Base-by-base conservation (phyloP, 1,140 invertebrate genomes). In the Lineus longissimus region DNA sequence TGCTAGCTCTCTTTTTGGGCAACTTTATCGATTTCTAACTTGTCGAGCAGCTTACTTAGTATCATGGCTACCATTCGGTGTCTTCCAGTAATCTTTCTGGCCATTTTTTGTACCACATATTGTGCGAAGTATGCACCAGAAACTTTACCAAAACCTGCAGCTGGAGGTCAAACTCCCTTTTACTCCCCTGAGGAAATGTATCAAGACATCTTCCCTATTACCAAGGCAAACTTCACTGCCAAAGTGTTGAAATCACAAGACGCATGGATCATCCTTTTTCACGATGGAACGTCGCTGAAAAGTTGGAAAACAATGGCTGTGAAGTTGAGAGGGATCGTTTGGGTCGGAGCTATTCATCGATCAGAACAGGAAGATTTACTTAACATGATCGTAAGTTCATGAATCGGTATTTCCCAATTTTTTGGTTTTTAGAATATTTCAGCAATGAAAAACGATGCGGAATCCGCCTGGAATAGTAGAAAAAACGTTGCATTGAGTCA, bases 201-300 rank as follows among this genome's bases (percentile, higher is more conserved):
- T 58, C 59, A 65, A 36, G 74, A 76, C 51, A 70, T 76, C 15
- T 74, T 76, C 41, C 72, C 73, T 2, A 2, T 61, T 19, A 63
- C 55, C n/a, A 40, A 19, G 11, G 31, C 33, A 7, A 76, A 75
- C 36, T 76, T 76, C 59, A 72, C 73, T 4, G 59, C 68, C 1
- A 62, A 55, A 27, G 66, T 76, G 15, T 43, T 76, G 23, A 65
- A 70, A 15, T 54, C 30, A 15, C 64, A 66, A 31, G 74, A 76
- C 61, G 63, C 74, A 11, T 76, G 74, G 74, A 68, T 76, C 19
- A 58, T 73, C 11, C 62, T 76, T 27, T 72, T 76, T 55, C 73
- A 76, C 55, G 55, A 67, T 30, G 74, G 74, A 1, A 61, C 60
- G 9, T 59, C 73, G 45, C 60, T 64, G 9, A 66, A 58, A 40